A percentile compares a stretch with the other conserved stretches of the same genome.
Evolutionary conservation across 2,888 invertebrate genomes (phyloP).

Genomic region (Lamellibrachia satsuma): DNA sequence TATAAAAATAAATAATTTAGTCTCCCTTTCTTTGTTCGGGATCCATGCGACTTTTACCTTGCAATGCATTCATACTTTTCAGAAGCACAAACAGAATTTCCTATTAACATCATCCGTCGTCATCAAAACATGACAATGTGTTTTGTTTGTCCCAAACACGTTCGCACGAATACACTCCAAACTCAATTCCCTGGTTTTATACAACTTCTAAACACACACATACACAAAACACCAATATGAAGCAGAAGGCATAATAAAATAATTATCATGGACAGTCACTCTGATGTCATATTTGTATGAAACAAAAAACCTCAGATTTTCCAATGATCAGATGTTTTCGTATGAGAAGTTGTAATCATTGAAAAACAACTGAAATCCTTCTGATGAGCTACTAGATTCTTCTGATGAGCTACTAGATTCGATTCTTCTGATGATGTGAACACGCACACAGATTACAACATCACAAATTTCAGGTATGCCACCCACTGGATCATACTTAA

Average conservation of each 20-base stretch:
- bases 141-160: neutral
- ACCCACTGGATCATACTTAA: neutral
- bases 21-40: neutral
- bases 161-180: conserved; percentile 17
- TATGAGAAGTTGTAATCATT: neutral
- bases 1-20: conserved; percentile 17
- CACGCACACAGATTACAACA: neutral
- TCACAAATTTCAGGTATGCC: neutral
- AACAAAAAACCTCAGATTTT: neutral
- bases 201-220: neutral
- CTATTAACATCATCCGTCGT: neutral
- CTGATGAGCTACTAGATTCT: neutral
- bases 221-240: neutral
- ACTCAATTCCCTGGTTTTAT: conserved; percentile 13
- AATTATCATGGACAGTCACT: neutral
- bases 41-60: neutral
- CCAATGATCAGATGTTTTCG: neutral
- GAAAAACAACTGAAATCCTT: neutral
- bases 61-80: neutral
- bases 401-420: neutral
- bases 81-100: neutral
- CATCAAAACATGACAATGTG: conserved; percentile 3
- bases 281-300: neutral
- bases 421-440: neutral
- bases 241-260: neutral